Evolutionary conservation across 2,113 vertebrate genomes (phyloP), one percentile per base, ranked within the genome.

Genomic region (Cervus canadensis): DNA sequence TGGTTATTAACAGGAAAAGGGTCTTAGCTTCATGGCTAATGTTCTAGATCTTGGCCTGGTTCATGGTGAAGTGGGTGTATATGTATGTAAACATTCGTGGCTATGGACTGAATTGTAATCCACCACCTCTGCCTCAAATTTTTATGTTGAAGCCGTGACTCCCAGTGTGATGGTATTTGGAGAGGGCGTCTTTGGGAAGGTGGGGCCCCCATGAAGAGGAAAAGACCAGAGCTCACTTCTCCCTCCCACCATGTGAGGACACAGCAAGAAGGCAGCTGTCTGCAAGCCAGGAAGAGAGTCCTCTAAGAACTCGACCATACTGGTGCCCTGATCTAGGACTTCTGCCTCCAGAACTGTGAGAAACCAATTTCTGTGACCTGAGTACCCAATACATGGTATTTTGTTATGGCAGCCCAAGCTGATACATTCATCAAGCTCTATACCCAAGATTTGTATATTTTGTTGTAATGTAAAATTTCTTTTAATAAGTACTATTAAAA

Each of bases 221-320:
- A 54, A 81, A 86, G 33, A 33, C 74, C 6, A 26, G 56, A 4
- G 28, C n/a, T 76, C 12, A 17, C n/a, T 36, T 57, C 52, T 50
- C 87, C 16, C 6, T 40, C 59, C 43, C 62, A 52, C 7, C 0
- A 6, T 15, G 30, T 60, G 64, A 54, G 36, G 45, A 54, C 15
- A 21, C 36, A 43, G 16, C 4, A 13, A 15, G 54, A 52, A 76
- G 79, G 64, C 0, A 1, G 59, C 85, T 16, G 3, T 36, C 30
- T 71, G 25, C 23, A 16, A 71, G 33, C 13, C 54, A 25, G 19
- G 19, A 26, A 57, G 33, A 50, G 43, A 74, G 87, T 33, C 52
- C 60, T 71, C 36, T 50, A 40, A 7, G 57, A 11, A 15, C 15
- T 23, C 2, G 0, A 5, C 26, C 33, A 0, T 3, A 11, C 43